phyloP scores from a whole-genome alignment of 2,797 vertebrate genomes.

The Sebastiscus tertius region DNA sequence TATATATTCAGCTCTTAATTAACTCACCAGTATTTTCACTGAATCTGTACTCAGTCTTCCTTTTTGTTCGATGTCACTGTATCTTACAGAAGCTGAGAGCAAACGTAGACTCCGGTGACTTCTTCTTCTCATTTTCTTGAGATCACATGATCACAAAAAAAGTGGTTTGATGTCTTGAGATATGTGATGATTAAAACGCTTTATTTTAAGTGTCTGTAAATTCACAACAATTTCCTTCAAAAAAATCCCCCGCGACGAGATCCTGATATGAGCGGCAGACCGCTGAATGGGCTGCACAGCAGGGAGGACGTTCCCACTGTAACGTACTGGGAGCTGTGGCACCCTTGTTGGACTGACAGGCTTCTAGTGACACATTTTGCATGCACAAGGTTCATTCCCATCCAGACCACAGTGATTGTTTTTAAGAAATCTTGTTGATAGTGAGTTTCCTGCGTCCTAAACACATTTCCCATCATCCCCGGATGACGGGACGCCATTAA shows the following conservation, averaged over 20 bases:
- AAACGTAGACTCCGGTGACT: not conserved
- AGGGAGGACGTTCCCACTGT: too few species aligned
- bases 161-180: not conserved
- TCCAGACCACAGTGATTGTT: too few species aligned
- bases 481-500: too few species aligned
- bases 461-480: too few species aligned
- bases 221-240: not conserved
- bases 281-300: too few species aligned
- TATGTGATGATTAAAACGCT: not conserved
- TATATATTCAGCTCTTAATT: slow-evolving; percentile 22
- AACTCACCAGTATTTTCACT: slow-evolving; percentile 38
- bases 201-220: not conserved
- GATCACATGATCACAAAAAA: not conserved
- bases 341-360: too few species aligned
- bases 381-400: too few species aligned
- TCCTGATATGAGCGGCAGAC: too few species aligned
- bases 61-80: slow-evolving; percentile 19
- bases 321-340: too few species aligned
- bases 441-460: too few species aligned
- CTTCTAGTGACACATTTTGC: too few species aligned
- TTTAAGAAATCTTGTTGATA: too few species aligned
- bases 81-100: slow-evolving; percentile 1
- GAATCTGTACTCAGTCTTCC: slow-evolving; percentile 33
- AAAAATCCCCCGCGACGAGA: not conserved
- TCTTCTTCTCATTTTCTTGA: not conserved